Conservation (phyloP, 2,888 invertebrate species). For the Heteromurus nitidus region DNA sequence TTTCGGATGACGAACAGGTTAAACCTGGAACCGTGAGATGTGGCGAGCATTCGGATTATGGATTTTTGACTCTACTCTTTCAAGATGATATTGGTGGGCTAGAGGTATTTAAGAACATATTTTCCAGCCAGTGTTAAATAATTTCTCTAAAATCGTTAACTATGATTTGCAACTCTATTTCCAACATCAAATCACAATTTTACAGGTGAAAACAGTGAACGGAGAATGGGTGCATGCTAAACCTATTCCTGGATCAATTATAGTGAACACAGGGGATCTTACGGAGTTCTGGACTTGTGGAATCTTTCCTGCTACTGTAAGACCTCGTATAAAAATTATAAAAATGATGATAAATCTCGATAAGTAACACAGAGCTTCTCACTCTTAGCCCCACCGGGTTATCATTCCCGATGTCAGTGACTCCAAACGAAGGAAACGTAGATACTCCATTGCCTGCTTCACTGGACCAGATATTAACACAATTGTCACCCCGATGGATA, state of each 20-base stretch:
- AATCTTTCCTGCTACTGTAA: slow-evolving; percentile 56
- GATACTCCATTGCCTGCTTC: slow-evolving; percentile 56
- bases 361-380: neutral
- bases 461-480: slow-evolving; percentile 39
- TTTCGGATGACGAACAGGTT: neutral
- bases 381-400: slow-evolving; percentile 59
- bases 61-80: slow-evolving; percentile 45
- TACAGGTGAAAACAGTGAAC: slow-evolving; percentile 52
- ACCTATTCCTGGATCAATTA: slow-evolving; percentile 47
- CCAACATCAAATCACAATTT: neutral
- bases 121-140: too few species aligned
- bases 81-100: slow-evolving; percentile 56
- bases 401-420: slow-evolving; percentile 43
- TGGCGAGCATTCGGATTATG: slow-evolving; percentile 63
- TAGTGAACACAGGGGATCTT: slow-evolving; percentile 58
- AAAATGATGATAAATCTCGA: too few species aligned
- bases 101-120: slow-evolving; percentile 34
- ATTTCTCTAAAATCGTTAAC: neutral
- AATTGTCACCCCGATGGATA: slow-evolving; percentile 33
- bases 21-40: slow-evolving; percentile 37
- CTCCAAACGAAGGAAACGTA: neutral
- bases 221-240: slow-evolving; percentile 49
- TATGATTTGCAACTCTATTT: neutral
- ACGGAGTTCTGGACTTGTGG: slow-evolving; percentile 60
- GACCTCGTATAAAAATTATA: neutral